phyloP scores from a whole-genome alignment of 1,140 invertebrate species.

The Tribolium madens region DNA sequence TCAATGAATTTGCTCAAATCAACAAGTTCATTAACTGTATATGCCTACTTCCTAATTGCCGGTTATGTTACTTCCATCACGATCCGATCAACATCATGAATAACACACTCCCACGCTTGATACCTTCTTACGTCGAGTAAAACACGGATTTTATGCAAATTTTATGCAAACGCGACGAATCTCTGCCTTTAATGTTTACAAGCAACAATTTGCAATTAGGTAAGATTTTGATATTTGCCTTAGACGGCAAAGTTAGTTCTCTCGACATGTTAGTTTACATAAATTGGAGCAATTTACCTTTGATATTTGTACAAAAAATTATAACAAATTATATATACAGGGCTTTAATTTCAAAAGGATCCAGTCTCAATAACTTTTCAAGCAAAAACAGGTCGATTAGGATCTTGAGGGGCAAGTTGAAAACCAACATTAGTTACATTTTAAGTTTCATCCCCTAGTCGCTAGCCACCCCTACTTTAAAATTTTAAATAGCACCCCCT shows the following conservation, averaged over 20 bases:
- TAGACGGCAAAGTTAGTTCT: neutral
- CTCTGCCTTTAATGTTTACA: neutral
- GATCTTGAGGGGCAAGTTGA: too few relatives aligned
- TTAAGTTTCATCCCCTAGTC: too few relatives aligned
- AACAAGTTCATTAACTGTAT: conserved; percentile 33
- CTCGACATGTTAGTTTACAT: neutral
- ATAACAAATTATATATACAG: too few relatives aligned
- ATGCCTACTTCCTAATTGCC: conserved; percentile 26
- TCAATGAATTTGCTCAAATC: conserved; percentile 8
- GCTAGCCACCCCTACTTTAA: too few relatives aligned
- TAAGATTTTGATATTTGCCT: neutral
- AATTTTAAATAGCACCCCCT: too few relatives aligned
- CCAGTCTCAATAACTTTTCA: too few relatives aligned
- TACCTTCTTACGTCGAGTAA: conserved; percentile 16
- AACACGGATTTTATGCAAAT: conserved; percentile 35
- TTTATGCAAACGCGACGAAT: conserved; percentile 7
- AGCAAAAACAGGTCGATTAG: too few relatives aligned
- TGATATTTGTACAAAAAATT: too few relatives aligned
- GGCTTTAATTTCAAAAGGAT: too few relatives aligned
- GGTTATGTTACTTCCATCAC: conserved; percentile 5
- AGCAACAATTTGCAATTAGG: conserved; percentile 2
- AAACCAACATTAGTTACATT: too few relatives aligned
- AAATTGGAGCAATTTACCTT: neutral
- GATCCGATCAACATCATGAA: conserved; percentile 25
- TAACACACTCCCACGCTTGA: conserved; percentile 19